Base-by-base conservation (phyloP, 2,113 vertebrate species). In the Dasyurus viverrinus region DNA sequence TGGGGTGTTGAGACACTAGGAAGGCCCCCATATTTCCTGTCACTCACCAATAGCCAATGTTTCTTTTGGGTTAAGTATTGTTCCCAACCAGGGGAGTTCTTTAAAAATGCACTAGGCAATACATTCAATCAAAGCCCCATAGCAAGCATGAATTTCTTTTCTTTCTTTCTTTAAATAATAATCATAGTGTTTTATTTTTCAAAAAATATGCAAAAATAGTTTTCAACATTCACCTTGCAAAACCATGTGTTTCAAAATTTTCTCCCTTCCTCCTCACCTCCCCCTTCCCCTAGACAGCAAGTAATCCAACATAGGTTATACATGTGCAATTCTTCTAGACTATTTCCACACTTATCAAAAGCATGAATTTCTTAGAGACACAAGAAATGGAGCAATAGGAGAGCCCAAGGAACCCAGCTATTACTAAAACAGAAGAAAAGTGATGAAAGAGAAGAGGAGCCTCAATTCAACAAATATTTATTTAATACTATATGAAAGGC, bases 41-140 rank as follows among this genome's bases (percentile, higher is more conserved):
- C 2, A 16, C 30, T 91, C 55, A 42, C n/a, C n/a, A 42, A 42
- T 23, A 84, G 19, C n/a, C 0, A 3, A 14, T 19, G 54, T 89
- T 1, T 2, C 2, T 26, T 0, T 0, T 0, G 55, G 90, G 47
- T 46, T 1, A 52, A 30, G 89, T 19, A n/a, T n/a, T 23, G 8
- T 16, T 90, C 46, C 27, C 23, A 6, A 19, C 68, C n/a, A 90
- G 24, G 48, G 9, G 57, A 91, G 25, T 42, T 42, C 68, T 84
- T 42, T 84, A 84, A 84, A 84, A 84, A 84, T 84, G 2, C 36
- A 84, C 30, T 36, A 68, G 60, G 60, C 30, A n/a, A 68, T 36
- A 76, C 14, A n/a, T 76, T 76, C 30, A n/a, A 76, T 84, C 36
- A 8, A 84, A 84, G n/a, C 19, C n/a, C 68, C 16, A 23, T 23